Percentiles rank a stretch among this genome's conserved stretches.
These are phyloP conservation scores for Decapterus maruadsi DNA, from an alignment of 2,797 vertebrate species.

Conservation along the genomic window DNA sequence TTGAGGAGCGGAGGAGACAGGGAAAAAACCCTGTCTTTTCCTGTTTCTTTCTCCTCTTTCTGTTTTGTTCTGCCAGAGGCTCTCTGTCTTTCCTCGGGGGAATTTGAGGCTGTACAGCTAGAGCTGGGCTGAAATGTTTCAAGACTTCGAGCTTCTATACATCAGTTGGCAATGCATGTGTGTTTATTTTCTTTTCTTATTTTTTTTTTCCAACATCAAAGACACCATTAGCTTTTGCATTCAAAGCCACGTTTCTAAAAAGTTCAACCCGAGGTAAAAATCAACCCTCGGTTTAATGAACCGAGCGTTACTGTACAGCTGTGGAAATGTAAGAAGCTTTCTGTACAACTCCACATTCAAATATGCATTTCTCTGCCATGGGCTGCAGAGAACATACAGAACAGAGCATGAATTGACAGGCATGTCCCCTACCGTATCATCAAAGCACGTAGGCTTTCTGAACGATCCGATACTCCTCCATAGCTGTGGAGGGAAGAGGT, in stretches of 20 bases:
- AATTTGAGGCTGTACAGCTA: slow-evolving; percentile 39
- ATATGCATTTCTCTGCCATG: slow-evolving; percentile 7
- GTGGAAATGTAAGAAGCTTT: slow-evolving; percentile 14
- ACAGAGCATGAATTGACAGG: slow-evolving; percentile 7
- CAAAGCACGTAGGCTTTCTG: slow-evolving; percentile 11
- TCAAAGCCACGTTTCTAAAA: slow-evolving; percentile 31
- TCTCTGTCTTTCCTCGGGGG: slow-evolving; percentile 50
- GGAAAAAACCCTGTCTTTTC: slow-evolving; percentile 53
- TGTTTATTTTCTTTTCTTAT: neutral
- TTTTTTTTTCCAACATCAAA: slow-evolving; percentile 43
- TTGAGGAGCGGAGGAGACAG: slow-evolving; percentile 48
- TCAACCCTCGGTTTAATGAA: slow-evolving; percentile 19
- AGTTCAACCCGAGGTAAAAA: slow-evolving; percentile 47
- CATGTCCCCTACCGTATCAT: slow-evolving; percentile 5
- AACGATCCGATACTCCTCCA: slow-evolving; percentile 12
- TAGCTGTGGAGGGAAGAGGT: neutral
- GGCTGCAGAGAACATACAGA: slow-evolving; percentile 6
- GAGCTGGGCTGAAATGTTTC: slow-evolving; percentile 45
- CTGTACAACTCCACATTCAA: slow-evolving; percentile 1
- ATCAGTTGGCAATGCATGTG: neutral
- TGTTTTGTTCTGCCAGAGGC: slow-evolving; percentile 64
- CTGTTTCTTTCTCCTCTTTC: slow-evolving; percentile 40
- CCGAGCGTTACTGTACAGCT: neutral
- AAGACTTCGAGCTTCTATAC: slow-evolving; percentile 37
- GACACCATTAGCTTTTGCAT: slow-evolving; percentile 27